These are phyloP conservation scores for Gadus chalcogrammus DNA, from an alignment of 2,113 vertebrate species.

Conservation along the genomic window DNA sequence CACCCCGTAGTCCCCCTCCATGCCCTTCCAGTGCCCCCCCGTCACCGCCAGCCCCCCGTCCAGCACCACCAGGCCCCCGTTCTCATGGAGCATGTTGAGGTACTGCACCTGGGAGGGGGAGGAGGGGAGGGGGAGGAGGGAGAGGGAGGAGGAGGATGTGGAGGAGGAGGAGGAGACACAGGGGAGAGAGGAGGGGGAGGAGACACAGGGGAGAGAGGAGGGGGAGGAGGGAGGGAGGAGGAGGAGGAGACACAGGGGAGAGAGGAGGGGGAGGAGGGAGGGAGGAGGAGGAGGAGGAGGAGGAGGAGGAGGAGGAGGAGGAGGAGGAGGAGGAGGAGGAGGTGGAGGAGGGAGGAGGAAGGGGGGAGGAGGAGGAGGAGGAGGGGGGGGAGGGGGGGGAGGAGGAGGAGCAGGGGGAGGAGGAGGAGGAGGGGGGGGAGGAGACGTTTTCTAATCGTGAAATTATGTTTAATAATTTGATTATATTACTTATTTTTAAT, in stretches of 20 bases:
- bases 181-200: neutral
- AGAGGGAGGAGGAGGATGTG: neutral
- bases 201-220: too few species aligned
- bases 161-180: too few species aligned
- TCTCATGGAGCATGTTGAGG: conserved; percentile 91
- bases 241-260: neutral
- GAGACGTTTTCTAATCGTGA: too few species aligned
- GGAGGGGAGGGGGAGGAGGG: neutral
- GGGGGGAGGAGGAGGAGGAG: neutral
- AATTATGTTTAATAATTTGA: too few species aligned
- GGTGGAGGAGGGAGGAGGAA: neutral
- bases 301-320: neutral
- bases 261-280: too few species aligned
- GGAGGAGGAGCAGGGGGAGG: neutral
- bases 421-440: too few species aligned
- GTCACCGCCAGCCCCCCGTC: conserved; percentile 81
- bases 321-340: too few species aligned
- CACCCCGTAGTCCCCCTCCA: conserved; percentile 91
- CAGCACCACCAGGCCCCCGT: conserved; percentile 83
- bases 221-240: neutral
- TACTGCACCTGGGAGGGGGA: conserved; percentile 80
- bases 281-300: too few species aligned
- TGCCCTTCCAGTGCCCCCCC: conserved; percentile 93
- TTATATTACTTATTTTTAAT: too few species aligned
- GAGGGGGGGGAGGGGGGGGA: too few species aligned